Evolutionary conservation across 2,113 vertebrate species (phyloP).

Genomic region (Rhineura floridana): DNA sequence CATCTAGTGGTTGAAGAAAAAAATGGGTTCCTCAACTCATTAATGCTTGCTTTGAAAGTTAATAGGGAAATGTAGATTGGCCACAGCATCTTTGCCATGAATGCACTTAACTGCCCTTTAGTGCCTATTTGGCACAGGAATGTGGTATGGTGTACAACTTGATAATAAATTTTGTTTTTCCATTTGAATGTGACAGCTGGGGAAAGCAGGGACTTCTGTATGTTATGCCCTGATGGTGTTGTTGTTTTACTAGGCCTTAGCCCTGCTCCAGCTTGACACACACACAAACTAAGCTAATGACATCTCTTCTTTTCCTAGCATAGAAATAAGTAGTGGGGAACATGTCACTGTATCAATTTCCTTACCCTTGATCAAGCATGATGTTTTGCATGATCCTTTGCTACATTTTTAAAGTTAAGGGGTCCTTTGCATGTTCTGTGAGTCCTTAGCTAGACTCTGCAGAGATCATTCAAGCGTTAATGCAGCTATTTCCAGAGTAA

Average conservation of each 20-base stretch:
- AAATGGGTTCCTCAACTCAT: background rate
- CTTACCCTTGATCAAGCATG: background rate
- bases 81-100: background rate
- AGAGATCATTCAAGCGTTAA: background rate
- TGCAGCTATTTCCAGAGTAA: background rate
- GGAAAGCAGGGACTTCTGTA: background rate
- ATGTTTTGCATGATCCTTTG: background rate
- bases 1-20: conserved; percentile 15
- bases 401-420: background rate
- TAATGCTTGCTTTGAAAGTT: background rate
- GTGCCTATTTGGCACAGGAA: background rate
- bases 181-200: background rate
- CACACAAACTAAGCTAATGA: background rate
- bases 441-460: background rate
- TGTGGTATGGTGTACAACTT: background rate
- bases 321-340: background rate
- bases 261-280: background rate
- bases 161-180: background rate
- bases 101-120: background rate
- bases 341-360: too few species aligned
- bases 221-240: background rate
- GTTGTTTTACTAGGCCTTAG: background rate
- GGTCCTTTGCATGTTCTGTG: background rate
- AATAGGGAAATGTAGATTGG: background rate
- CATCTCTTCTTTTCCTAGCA: background rate